Conservation (phyloP, 1,140 invertebrate genomes). For the Patella vulgata region DNA sequence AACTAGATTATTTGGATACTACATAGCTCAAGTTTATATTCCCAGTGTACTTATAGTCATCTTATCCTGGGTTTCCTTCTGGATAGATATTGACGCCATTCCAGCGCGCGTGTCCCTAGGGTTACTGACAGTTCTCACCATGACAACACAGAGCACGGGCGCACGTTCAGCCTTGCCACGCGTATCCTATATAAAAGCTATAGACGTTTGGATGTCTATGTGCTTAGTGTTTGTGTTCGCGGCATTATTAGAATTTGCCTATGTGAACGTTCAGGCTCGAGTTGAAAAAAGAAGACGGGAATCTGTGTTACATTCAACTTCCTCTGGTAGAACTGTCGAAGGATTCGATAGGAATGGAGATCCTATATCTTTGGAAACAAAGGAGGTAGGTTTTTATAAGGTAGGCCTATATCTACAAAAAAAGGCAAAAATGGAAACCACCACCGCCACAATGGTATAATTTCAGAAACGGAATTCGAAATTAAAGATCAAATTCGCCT, state of each 20-base stretch:
- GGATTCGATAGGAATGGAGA: too few relatives aligned
- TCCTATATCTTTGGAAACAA: too few relatives aligned
- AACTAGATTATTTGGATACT: conserved; percentile 45
- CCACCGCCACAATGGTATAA: too few relatives aligned
- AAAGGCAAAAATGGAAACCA: too few relatives aligned
- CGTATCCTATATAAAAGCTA: conserved; percentile 70
- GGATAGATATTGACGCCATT: conserved; percentile 76
- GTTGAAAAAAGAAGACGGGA: conserved; percentile 21
- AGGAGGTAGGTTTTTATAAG: too few relatives aligned
- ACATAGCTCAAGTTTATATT: conserved; percentile 53
- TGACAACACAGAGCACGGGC: conserved; percentile 62
- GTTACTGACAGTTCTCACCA: conserved; percentile 64
- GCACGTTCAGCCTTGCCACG: conserved; percentile 48
- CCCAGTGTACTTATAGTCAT: conserved; percentile 73
- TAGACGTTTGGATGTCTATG: conserved; percentile 56
- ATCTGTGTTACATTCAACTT: too few relatives aligned
- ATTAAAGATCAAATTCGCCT: too few relatives aligned
- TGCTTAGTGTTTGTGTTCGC: conserved; percentile 89
- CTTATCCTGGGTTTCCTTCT: conserved; percentile 95
- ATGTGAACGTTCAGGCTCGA: conserved; percentile 69
- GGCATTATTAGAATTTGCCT: conserved; percentile 84
- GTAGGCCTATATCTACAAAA: too few relatives aligned
- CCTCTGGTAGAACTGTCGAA: too few relatives aligned
- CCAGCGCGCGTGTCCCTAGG: conserved; percentile 71
- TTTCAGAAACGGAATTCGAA: too few relatives aligned